Percentiles rank a stretch among this genome's conserved stretches.
These are phyloP conservation scores for Nowickia ferox DNA, from an alignment of 2,888 invertebrate species.

Conservation along the genomic window DNA sequence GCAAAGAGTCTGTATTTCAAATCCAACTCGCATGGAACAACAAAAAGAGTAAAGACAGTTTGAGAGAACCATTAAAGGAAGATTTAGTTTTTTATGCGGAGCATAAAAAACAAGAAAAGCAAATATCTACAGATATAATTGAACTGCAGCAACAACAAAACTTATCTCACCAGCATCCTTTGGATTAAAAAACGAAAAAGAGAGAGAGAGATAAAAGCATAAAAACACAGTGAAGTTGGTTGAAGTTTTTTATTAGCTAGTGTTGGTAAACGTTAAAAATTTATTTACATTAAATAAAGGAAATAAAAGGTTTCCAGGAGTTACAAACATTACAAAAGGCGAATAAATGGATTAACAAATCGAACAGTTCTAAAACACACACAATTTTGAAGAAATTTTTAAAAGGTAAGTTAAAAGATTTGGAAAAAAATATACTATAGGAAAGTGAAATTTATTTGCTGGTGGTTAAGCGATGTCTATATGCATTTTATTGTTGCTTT, in stretches of 20 bases:
- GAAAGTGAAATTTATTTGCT: no score
- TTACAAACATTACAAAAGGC: constrained; percentile 11
- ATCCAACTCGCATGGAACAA: constrained; percentile 15
- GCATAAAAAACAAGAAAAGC: background rate
- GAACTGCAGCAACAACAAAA: constrained; percentile 14
- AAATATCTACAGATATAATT: constrained; percentile 3
- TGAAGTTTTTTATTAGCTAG: constrained; percentile 54
- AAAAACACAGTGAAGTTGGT: constrained; percentile 62
- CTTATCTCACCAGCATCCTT: constrained; percentile 66
- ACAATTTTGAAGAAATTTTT: background rate
- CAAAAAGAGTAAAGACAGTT: constrained; percentile 37
- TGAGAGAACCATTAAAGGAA: constrained; percentile 49
- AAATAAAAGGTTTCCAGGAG: constrained; percentile 37
- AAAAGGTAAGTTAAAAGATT: constrained; percentile 34
- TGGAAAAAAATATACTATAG: background rate
- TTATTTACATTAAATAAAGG: background rate
- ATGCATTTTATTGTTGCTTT: no score
- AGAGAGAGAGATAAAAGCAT: constrained; percentile 2
- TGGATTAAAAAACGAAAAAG: constrained; percentile 11
- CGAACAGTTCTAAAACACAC: background rate
- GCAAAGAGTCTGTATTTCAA: constrained; percentile 55
- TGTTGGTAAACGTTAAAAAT: constrained; percentile 65
- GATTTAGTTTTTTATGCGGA: constrained; percentile 21
- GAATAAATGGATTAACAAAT: constrained; percentile 8
- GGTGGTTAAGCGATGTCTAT: no score